A percentile compares a stretch with the other conserved stretches of the same genome.
phyloP scores from a whole-genome alignment of 2,113 vertebrate species.

The Ochotona curzoniae region DNA sequence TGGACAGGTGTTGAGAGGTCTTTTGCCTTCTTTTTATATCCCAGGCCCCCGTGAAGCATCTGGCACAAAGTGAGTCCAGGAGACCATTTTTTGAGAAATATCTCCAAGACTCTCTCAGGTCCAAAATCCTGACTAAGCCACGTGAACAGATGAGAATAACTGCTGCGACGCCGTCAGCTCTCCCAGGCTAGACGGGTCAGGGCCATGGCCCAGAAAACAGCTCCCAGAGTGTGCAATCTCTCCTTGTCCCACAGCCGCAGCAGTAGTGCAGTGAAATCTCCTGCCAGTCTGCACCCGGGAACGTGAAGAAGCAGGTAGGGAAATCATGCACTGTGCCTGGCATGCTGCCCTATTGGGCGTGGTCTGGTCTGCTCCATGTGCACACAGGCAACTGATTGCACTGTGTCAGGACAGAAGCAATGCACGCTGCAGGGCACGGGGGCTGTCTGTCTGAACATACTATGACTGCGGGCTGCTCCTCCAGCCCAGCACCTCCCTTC shows the following conservation, averaged over 20 bases:
- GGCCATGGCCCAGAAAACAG: neutral
- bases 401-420: no score
- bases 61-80: neutral
- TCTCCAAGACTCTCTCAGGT: neutral
- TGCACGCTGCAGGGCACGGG: neutral
- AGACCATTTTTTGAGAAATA: neutral
- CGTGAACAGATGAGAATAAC: neutral
- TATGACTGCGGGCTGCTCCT: neutral
- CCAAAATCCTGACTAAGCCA: neutral
- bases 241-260: neutral
- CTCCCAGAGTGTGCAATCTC: neutral
- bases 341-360: neutral
- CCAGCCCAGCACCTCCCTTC: neutral
- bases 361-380: neutral
- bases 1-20: neutral
- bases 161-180: neutral
- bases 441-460: constrained; percentile 14
- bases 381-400: neutral
- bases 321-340: neutral
- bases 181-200: neutral
- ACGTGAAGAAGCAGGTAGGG: neutral
- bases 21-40: neutral
- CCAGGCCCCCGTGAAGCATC: neutral
- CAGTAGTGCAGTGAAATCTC: neutral
- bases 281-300: neutral